These are phyloP conservation scores for Leptinotarsa juncta DNA, from an alignment of 2,888 invertebrate genomes.

Conservation along the genomic window DNA sequence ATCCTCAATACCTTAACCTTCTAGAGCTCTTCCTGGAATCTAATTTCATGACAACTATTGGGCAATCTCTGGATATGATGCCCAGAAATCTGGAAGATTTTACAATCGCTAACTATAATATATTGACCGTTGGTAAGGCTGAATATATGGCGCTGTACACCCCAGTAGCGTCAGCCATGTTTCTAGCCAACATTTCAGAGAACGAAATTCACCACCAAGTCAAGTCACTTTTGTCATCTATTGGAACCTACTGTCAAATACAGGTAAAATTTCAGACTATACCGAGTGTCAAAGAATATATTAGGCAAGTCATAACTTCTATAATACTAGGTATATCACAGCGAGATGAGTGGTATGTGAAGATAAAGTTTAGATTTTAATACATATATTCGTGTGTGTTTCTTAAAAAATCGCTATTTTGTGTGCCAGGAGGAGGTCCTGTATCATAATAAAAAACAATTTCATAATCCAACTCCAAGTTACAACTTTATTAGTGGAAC, in stretches of 20 bases:
- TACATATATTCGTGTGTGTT: too few relatives aligned
- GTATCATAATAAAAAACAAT: too few relatives aligned
- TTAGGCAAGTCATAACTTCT: too few relatives aligned
- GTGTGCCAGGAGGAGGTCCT: too few relatives aligned
- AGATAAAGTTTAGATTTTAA: too few relatives aligned
- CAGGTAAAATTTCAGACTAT: slow-evolving; percentile 10
- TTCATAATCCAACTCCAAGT: too few relatives aligned
- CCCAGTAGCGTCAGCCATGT: slow-evolving; percentile 90
- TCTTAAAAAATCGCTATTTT: too few relatives aligned
- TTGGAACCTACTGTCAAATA: slow-evolving; percentile 96
- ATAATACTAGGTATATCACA: too few relatives aligned
- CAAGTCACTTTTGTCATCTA: slow-evolving; percentile 85
- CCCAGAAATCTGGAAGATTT: slow-evolving; percentile 76
- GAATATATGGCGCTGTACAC: slow-evolving; percentile 89
- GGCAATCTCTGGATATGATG: slow-evolving; percentile 83
- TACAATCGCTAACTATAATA: slow-evolving; percentile 77
- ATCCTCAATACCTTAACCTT: slow-evolving; percentile 80
- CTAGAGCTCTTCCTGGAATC: slow-evolving; percentile 86
- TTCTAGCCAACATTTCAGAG: slow-evolving; percentile 82
- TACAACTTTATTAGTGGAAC: too few relatives aligned
- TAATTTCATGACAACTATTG: slow-evolving; percentile 78
- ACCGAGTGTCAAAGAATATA: too few relatives aligned
- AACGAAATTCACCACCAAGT: slow-evolving; percentile 84
- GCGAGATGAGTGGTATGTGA: too few relatives aligned
- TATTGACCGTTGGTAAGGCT: slow-evolving; percentile 91